Percentiles rank a stretch among this genome's conserved stretches.
phyloP scores from a whole-genome alignment of 1,140 invertebrate species.

The Mya arenaria region DNA sequence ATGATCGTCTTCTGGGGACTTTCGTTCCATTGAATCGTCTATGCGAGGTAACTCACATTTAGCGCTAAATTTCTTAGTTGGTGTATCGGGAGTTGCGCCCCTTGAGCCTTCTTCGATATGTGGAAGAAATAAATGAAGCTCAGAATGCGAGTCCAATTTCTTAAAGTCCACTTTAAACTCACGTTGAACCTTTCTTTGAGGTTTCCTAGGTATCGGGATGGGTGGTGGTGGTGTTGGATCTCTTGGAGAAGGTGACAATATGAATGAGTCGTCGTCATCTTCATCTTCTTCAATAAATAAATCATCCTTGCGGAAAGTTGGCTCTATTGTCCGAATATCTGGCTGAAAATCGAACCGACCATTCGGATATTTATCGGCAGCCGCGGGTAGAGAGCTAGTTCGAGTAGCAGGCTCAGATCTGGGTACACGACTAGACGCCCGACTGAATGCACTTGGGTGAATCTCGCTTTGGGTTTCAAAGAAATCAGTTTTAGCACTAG shows the following conservation, averaged over 20 bases:
- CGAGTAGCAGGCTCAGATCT: slow-evolving; percentile 35
- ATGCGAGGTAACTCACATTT: slow-evolving; percentile 31
- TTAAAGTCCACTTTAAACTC: slow-evolving; percentile 67
- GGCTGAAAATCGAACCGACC: slow-evolving; percentile 27
- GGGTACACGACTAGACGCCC: neutral
- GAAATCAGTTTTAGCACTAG: neutral
- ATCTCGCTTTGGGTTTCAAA: slow-evolving; percentile 44
- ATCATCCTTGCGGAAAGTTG: slow-evolving; percentile 4
- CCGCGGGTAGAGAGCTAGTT: slow-evolving; percentile 4
- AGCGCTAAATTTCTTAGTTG: neutral
- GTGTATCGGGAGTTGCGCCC: slow-evolving; percentile 16
- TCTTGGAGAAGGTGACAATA: neutral
- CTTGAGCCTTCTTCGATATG: slow-evolving; percentile 58
- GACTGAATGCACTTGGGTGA: neutral
- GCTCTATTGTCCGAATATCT: slow-evolving; percentile 23
- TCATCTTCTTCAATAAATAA: neutral
- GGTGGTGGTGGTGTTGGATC: neutral
- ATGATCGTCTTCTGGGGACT: slow-evolving; percentile 21
- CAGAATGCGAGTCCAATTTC: slow-evolving; percentile 57
- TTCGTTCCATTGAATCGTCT: slow-evolving; percentile 31
- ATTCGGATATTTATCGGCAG: neutral
- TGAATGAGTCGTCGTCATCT: neutral
- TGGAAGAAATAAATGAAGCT: slow-evolving; percentile 67
- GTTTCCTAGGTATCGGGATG: slow-evolving; percentile 1
- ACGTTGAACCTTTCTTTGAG: slow-evolving; percentile 7